phyloP scores from a whole-genome alignment of 64 coral and sea anemone genomes.

The Montipora cactus region DNA sequence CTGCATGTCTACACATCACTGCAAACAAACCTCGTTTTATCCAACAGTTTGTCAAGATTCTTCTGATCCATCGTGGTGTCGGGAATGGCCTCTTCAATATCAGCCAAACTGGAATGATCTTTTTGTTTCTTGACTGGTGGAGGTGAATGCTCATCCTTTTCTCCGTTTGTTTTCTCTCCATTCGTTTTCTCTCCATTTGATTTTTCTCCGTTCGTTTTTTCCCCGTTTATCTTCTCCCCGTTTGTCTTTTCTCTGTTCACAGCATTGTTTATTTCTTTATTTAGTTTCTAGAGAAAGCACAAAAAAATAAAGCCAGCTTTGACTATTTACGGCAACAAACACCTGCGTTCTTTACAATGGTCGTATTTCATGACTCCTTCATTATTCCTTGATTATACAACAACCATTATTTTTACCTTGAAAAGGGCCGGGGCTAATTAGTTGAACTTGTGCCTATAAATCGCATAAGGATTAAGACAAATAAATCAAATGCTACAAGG shows the following conservation, averaged over 20 bases:
- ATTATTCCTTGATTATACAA: no score
- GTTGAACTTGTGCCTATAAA: no score
- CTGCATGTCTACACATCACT: no score
- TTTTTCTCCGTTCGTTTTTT: slow-evolving; percentile 43
- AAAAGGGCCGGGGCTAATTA: no score
- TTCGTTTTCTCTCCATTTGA: slow-evolving; percentile 61
- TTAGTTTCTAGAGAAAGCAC: slow-evolving; percentile 17
- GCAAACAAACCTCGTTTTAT: slow-evolving; percentile 76
- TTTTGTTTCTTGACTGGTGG: slow-evolving; percentile 65
- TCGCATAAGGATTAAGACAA: no score
- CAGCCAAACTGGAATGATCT: slow-evolving; percentile 54
- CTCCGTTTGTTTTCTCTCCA: slow-evolving; percentile 44
- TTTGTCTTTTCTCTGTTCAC: slow-evolving; percentile 40
- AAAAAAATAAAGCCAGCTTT: neutral
- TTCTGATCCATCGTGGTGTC: slow-evolving; percentile 82
- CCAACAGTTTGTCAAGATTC: slow-evolving; percentile 86
- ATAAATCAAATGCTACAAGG: no score
- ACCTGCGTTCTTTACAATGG: no score
- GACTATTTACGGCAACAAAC: no score
- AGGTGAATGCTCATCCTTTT: slow-evolving; percentile 73
- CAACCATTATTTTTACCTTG: no score
- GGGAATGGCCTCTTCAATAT: slow-evolving; percentile 90
- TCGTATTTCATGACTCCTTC: no score
- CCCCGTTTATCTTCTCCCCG: slow-evolving; percentile 43
- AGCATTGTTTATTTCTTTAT: slow-evolving; percentile 29